Percentiles rank a stretch among this genome's conserved stretches.
phyloP scores from a whole-genome alignment of 2,888 invertebrate species.

The Reticulitermes lucifugus region DNA sequence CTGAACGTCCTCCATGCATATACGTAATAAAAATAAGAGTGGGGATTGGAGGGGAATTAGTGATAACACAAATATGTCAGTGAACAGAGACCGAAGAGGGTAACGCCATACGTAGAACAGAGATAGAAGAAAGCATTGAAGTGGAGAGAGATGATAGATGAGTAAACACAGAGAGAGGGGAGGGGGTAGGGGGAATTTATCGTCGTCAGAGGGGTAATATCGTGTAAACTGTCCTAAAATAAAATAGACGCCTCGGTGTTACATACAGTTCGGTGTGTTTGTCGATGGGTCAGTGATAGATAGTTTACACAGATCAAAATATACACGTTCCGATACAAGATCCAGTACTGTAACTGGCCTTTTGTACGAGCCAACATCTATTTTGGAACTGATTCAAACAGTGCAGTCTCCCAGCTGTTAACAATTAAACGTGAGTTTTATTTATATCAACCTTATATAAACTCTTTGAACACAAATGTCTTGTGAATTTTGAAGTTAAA shows the following conservation, averaged over 20 bases:
- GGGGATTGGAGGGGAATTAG: not conserved
- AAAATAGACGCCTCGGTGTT: not conserved
- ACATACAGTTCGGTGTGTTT: not conserved
- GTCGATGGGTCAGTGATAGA: not conserved
- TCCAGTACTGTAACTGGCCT: not conserved
- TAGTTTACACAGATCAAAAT: not conserved
- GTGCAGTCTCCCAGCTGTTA: not conserved
- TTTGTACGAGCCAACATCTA: not conserved
- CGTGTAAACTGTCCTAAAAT: not conserved
- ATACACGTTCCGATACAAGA: not conserved
- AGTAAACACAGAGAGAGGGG: not conserved
- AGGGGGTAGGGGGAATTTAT: not conserved
- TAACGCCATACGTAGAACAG: not conserved
- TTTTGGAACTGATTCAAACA: not conserved
- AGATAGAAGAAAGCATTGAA: not conserved
- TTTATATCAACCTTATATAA: not conserved
- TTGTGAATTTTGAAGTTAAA: too few relatives aligned
- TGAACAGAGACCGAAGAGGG: not conserved
- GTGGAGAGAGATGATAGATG: not conserved
- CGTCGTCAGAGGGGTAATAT: not conserved
- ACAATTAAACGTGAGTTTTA: not conserved
- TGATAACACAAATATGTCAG: not conserved
- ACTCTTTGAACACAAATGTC: not conserved
- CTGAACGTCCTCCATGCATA: not conserved
- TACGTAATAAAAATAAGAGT: not conserved